Percentiles rank a stretch among this genome's conserved stretches.
phyloP scores from a whole-genome alignment of 2,113 vertebrate species.

The Galemys pyrenaicus region DNA sequence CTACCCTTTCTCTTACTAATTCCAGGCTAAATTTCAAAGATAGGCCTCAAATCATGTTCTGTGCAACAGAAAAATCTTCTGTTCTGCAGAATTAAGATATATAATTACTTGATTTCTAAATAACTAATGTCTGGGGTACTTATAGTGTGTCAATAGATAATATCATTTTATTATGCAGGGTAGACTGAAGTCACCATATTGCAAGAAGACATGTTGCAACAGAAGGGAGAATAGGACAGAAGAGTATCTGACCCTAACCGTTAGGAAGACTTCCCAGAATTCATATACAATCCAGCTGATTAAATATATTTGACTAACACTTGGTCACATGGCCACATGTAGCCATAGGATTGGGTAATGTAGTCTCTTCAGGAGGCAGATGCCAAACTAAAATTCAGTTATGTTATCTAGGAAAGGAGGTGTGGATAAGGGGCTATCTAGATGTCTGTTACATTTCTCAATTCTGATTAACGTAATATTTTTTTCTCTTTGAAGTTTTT shows the following conservation, averaged over 20 bases:
- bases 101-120: background rate
- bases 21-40: no score
- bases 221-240: background rate
- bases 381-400: background rate
- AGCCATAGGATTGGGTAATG: background rate
- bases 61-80: background rate
- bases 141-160: background rate
- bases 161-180: background rate
- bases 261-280: background rate
- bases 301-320: background rate
- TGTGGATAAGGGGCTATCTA: background rate
- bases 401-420: background rate
- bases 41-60: background rate
- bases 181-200: background rate
- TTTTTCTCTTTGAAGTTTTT: background rate
- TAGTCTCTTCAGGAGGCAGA: background rate
- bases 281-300: background rate
- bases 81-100: background rate
- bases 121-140: background rate
- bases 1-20: background rate
- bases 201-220: background rate
- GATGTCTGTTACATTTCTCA: background rate
- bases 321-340: background rate
- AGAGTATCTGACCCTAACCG: rapidly evolving
- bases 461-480: background rate